Percentiles rank a stretch among this genome's conserved stretches.
These are phyloP conservation scores for Poliocrania exsul DNA, from an alignment of 2,797 vertebrate genomes.

Conservation along the genomic window DNA sequence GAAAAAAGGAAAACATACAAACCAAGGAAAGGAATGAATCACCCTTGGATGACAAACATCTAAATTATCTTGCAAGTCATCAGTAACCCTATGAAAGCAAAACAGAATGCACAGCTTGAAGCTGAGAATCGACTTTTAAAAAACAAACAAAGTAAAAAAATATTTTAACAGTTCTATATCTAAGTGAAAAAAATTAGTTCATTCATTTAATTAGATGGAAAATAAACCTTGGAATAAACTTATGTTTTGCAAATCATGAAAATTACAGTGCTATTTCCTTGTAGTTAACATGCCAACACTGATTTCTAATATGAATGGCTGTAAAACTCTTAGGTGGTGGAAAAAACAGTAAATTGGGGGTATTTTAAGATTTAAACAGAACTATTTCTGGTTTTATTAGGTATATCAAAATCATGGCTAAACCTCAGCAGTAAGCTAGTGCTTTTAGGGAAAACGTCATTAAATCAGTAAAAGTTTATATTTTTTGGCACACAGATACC, in stretches of 20 bases:
- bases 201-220: conserved; percentile 14
- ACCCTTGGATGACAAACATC: background rate
- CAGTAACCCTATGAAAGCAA: background rate
- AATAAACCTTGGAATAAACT: background rate
- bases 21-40: background rate
- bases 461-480: conserved; percentile 72
- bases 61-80: background rate
- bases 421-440: conserved; percentile 53
- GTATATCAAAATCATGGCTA: conserved; percentile 60
- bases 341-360: conserved; percentile 66
- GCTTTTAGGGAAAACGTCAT: conserved; percentile 62
- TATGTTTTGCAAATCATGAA: conserved; percentile 8
- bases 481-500: conserved; percentile 72
- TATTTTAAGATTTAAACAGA: conserved; percentile 64
- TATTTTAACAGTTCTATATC: background rate
- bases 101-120: background rate
- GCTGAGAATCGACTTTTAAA: background rate
- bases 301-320: conserved; percentile 33
- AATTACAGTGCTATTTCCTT: conserved; percentile 30
- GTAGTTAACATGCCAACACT: conserved; percentile 1
- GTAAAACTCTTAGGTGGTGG: conserved; percentile 38
- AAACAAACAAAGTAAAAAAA: background rate
- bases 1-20: background rate
- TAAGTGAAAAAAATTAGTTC: background rate
- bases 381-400: conserved; percentile 63